A percentile compares a stretch with the other conserved stretches of the same genome.
phyloP scores from a whole-genome alignment of 2,888 invertebrate genomes.

The Acanthopleura granulata region DNA sequence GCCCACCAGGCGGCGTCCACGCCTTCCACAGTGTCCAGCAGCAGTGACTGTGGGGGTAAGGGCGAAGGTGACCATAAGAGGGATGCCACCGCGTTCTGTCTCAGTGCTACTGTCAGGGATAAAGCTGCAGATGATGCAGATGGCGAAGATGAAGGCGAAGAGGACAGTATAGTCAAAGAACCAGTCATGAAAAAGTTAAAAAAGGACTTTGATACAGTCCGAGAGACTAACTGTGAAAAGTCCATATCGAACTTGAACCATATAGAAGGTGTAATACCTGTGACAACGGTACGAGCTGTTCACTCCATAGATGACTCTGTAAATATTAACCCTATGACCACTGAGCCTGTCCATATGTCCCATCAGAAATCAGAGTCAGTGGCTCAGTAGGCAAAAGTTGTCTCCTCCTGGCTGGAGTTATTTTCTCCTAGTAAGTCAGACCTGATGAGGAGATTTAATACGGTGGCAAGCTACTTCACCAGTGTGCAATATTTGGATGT shows the following conservation, averaged over 20 bases:
- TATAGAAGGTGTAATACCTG: conserved; percentile 6
- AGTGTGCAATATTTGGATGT: too few species aligned
- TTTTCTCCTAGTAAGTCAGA: too few species aligned
- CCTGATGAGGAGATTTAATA: too few species aligned
- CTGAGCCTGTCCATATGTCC: not conserved
- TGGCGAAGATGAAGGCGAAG: conserved; percentile 3
- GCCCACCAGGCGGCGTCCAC: not conserved
- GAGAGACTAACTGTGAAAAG: not conserved
- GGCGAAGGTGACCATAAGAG: not conserved
- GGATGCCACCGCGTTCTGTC: not conserved
- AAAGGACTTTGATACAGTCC: conserved; percentile 21
- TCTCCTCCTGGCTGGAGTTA: too few species aligned
- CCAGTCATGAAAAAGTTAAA: conserved; percentile 33
- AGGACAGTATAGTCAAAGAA: not conserved
- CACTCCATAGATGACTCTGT: not conserved
- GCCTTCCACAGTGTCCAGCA: conserved; percentile 6
- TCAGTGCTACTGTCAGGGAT: not conserved
- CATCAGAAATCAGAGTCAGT: conserved; percentile 1
- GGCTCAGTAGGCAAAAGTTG: not conserved
- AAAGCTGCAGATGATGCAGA: conserved; percentile 11
- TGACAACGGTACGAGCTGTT: not conserved
- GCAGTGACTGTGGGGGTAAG: not conserved
- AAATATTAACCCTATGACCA: not conserved
- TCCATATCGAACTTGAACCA: not conserved
- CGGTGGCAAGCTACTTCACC: too few species aligned